Base-by-base conservation (phyloP, 2,113 vertebrate species). In the Salvator merianae region DNA sequence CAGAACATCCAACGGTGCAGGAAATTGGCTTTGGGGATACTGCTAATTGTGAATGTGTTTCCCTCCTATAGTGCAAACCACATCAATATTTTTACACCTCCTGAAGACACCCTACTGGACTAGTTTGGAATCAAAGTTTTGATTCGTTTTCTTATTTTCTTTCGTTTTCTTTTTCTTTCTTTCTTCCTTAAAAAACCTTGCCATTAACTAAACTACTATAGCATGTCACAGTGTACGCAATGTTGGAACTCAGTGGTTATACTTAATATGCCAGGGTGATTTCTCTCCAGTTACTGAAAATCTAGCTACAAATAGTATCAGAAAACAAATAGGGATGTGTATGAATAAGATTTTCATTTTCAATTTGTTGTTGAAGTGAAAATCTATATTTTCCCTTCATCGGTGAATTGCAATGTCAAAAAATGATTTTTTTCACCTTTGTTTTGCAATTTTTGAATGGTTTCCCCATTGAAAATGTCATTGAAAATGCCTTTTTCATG, bases 41-140 rank as follows among this genome's bases (percentile, higher is more conserved):
- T 1, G 81, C 36, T 72, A 69, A 12, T 82, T 77, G 85, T 77
- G 73, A 86, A 82, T 71, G 53, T 77, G 62, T 26, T 86, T 68
- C 36, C n/a, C n/a, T 26, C 32, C 68, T 24, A 50, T 65, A 70
- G 74, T 18, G 85, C 63, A 68, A 34, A 3, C 83, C 70, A 71
- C 34, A 16, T 1, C 76, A 65, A 2, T 84, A 72, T 71, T 77
- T 82, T 77, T 82, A 72, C 80, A 78, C 80, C 32, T 83, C 32
- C 40, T 62, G 71, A 76, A 76, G 50, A 50, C 73, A 26, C 40
- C 85, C 72, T 71, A 86, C 74, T 43, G 65, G 47, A 82, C n/a
- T 7, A 16, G 26, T 55, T 53, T 68, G 75, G 68, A 72, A 7
- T 24, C 53, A 34, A 55, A 68, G 28, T 50, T 59, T 86, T 72